These are phyloP conservation scores for Recurvirostra avosetta DNA, from an alignment of 2,113 vertebrate species.

Conservation along the genomic window DNA sequence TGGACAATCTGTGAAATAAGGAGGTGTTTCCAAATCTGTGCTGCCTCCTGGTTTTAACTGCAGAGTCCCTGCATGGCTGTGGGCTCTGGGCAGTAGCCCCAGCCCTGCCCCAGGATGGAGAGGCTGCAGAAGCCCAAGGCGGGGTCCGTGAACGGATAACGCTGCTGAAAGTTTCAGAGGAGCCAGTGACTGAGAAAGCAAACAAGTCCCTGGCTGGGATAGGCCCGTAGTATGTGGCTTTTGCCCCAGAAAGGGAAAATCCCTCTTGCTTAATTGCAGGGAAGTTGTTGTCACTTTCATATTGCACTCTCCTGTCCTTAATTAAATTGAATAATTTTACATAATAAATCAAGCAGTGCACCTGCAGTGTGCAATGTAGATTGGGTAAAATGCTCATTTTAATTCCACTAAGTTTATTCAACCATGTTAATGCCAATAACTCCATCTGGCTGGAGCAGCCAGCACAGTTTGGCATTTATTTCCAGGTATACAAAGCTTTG, in stretches of 20 bases:
- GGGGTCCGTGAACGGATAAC: neutral
- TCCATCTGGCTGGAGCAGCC: conserved; percentile 29
- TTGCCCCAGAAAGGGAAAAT: neutral
- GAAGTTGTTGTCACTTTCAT: neutral
- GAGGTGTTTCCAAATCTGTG: neutral
- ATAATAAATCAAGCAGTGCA: neutral
- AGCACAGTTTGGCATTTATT: conserved; percentile 2
- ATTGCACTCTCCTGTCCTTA: neutral
- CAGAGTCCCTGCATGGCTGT: neutral
- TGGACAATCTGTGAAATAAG: neutral
- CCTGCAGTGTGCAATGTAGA: neutral
- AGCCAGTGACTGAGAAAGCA: neutral
- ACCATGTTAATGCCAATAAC: neutral
- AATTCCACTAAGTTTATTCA: conserved; percentile 39
- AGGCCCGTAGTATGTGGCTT: neutral
- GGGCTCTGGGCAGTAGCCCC: neutral
- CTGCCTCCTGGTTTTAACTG: neutral
- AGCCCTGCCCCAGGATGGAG: neutral
- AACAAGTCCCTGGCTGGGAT: neutral
- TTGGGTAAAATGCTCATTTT: conserved; percentile 9
- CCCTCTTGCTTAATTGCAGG: neutral
- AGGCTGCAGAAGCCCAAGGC: neutral
- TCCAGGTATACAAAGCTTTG: neutral
- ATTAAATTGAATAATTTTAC: conserved; percentile 18
- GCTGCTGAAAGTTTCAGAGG: neutral